Evolutionary conservation across 2,113 vertebrate species (phyloP).

Genomic region (Hippoglossus stenolepis): DNA sequence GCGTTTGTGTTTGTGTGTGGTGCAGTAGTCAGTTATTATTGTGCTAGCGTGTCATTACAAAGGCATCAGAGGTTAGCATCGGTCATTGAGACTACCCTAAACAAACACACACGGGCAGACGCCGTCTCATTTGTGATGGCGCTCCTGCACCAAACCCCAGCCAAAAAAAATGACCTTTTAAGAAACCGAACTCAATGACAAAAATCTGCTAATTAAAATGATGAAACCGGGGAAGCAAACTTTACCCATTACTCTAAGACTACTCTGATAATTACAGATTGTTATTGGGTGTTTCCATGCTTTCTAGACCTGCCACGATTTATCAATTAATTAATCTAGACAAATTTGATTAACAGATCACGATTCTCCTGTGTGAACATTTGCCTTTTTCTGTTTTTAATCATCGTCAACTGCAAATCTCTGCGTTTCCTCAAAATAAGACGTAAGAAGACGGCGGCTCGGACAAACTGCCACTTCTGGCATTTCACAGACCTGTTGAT

Average conservation of each 20-base stretch:
- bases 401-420: too few species aligned
- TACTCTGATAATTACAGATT: background rate
- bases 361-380: background rate
- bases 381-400: background rate
- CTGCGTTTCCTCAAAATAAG: too few species aligned
- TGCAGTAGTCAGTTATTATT: conserved; percentile 76
- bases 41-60: conserved; percentile 75
- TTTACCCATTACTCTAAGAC: too few species aligned
- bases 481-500: background rate
- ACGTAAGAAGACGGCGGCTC: too few species aligned
- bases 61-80: conserved; percentile 67
- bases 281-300: background rate
- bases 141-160: conserved; percentile 16
- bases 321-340: background rate
- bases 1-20: conserved; percentile 52
- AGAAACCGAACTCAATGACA: background rate
- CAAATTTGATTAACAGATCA: background rate
- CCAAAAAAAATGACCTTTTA: conserved; percentile 10
- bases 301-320: background rate
- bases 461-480: too few species aligned
- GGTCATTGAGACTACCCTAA: conserved; percentile 64
- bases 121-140: conserved; percentile 22
- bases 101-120: conserved; percentile 64
- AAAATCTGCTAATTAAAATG: background rate
- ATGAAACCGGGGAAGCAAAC: too few species aligned